phyloP scores from a whole-genome alignment of 2,888 invertebrate species.

The Achlya flavicornis region DNA sequence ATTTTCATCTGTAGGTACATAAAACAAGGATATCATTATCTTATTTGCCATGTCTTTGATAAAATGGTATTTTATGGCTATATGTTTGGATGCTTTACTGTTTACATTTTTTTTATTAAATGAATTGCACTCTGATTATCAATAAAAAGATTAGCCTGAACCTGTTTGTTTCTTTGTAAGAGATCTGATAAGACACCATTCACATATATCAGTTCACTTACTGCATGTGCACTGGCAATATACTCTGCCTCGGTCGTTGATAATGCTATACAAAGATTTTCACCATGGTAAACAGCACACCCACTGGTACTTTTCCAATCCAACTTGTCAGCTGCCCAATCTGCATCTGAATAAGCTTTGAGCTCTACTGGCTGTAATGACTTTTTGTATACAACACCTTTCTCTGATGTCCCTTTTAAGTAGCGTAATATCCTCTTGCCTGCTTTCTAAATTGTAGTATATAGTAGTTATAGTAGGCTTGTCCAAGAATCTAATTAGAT shows the following conservation, averaged over 20 bases:
- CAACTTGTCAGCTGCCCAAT: background rate
- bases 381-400: conserved; percentile 1
- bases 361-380: background rate
- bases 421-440: conserved; percentile 17
- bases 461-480: too few relatives aligned
- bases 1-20: conserved; percentile 4
- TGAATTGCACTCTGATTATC: background rate
- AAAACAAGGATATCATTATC: background rate
- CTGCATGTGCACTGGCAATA: background rate
- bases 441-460: conserved; percentile 14
- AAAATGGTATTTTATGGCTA: background rate
- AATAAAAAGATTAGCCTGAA: background rate
- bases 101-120: background rate
- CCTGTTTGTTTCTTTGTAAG: background rate
- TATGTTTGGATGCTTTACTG: background rate
- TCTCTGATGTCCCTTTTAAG: conserved; percentile 13
- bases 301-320: background rate
- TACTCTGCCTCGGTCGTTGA: background rate
- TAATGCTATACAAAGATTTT: background rate
- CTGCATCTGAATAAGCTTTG: background rate
- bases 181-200: background rate
- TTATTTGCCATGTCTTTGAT: background rate
- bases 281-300: background rate
- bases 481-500: conserved; percentile 19
- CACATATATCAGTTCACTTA: background rate